Evolutionary conservation across 2,888 invertebrate species (phyloP), one percentile per base, ranked within the genome.

Genomic region (Leptinotarsa haldemani): DNA sequence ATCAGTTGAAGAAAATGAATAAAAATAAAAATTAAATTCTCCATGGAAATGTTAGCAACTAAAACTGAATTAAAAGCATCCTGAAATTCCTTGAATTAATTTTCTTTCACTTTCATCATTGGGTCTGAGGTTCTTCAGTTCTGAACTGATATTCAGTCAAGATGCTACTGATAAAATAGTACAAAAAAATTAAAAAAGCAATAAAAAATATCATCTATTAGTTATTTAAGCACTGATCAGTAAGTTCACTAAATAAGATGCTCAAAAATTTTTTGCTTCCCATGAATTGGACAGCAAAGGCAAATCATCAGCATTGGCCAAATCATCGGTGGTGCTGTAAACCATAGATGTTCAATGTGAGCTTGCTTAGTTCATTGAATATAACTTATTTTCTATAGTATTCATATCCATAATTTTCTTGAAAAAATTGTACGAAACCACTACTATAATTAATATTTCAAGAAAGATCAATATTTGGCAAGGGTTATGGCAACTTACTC

Each of bases 251-350:
- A 48, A 61, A 61, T 3, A 69, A n/a, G 13, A 48, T 69, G 47
- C 63, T 48, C 63, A 69, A 63, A 63, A 58, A 63, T 69, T 16
- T 22, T 40, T 40, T 69, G 69, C 40, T 22, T 61, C 58, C 63
- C 69, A 69, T 69, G 69, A 20, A 69, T 25, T 58, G 69, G 69
- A 15, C 65, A 50, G 65, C 69, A 63, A 30, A 12, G 50, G 25
- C 25, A 25, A 63, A n/a, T n/a, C n/a, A n/a, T n/a, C 48, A 48
- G 46, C 30, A 20, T 18, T 48, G 25, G 69, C 25, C 46, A 46
- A 58, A 63, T 20, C 22, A 50, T 18, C 47, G 47, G 56, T 18
- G 69, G 22, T 18, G 61, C 69, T 69, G 61, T 30, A 69, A 69
- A 69, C 22, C 47, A 58, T 2, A 22, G 25, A 0, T 25, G 0